Evolutionary conservation across 1,140 invertebrate genomes (phyloP).

Genomic region (Caligus rogercresseyi): DNA sequence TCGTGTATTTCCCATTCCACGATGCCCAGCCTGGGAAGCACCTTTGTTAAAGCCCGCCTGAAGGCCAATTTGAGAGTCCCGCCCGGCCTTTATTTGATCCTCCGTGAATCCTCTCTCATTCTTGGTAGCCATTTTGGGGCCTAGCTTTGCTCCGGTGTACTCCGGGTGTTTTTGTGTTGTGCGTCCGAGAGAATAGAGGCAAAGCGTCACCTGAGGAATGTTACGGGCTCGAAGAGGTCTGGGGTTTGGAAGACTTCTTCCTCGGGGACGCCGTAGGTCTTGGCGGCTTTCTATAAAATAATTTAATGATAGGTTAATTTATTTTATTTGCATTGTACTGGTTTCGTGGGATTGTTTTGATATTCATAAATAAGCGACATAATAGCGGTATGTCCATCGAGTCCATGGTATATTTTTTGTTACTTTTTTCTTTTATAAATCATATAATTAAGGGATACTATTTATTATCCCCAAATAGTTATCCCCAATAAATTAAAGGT

Average conservation of each 20-base stretch:
- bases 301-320: no score
- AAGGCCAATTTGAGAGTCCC: conserved; percentile 67
- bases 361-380: no score
- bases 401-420: no score
- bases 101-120: conserved; percentile 82
- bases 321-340: no score
- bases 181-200: conserved; percentile 65
- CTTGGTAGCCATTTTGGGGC: conserved; percentile 86
- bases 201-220: conserved; percentile 84
- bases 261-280: conserved; percentile 79
- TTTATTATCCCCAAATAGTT: no score
- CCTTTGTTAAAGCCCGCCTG: conserved; percentile 40
- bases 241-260: conserved; percentile 98
- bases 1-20: conserved; percentile 83
- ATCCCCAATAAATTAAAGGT: no score
- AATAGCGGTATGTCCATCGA: no score
- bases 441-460: no score
- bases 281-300: conserved; percentile 80
- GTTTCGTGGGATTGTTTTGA: no score
- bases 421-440: no score
- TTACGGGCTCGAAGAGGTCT: conserved; percentile 91
- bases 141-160: conserved; percentile 66
- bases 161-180: conserved; percentile 83
- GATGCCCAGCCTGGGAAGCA: conserved; percentile 62
- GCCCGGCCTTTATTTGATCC: conserved; percentile 70